Base-by-base conservation (phyloP, 2,888 invertebrate genomes). In the Metellina segmentata region DNA sequence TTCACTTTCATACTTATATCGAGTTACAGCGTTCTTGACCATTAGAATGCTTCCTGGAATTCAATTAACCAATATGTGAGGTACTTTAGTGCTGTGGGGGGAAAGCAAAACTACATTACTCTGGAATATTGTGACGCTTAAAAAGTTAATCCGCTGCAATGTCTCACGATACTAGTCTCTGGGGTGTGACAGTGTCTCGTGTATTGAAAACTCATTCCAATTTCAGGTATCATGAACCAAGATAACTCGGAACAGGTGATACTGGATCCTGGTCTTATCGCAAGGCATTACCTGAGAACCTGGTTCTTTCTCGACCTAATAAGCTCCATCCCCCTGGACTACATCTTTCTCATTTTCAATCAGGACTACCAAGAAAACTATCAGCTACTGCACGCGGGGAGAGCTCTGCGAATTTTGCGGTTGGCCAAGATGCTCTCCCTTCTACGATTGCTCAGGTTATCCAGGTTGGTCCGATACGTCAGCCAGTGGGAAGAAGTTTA, bases 401-500 rank as follows among this genome's bases (percentile, higher is more conserved):
- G 99, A 95, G 99, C 99, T 93, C 96, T 99, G 94, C 97, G 99
- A 95, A 99, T 99, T 96, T 96, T 99, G 94, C 97, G 99, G 95
- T 96, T 99, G 96, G 99, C 99, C 94, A 99, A 99, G 96, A 96
- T 99, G 95, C 96, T 99, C 94, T 98, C 98, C 94, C 96, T 99
- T 95, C 98, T 99, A 94, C 97, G 99, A 94, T 96, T 99, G 94
- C 96, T 99, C 94, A 97, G 99, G 94, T 96, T 99, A 94, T 99
- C 99, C 94, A 97, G 99, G 95, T 97, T 99, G 95, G 99, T 99
- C 95, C 97, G 99, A 96, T 99, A 99, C 96, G 98, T 99, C 94
- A 98, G 98, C 95, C 99, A 99, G 96, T 99, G 99, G 99, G 99
- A 99, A 96, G 99, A 99, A 97, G 99, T 99, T 96, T 98, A 99